phyloP scores from a whole-genome alignment of 2,113 vertebrate species.

The Calidris pugnax region DNA sequence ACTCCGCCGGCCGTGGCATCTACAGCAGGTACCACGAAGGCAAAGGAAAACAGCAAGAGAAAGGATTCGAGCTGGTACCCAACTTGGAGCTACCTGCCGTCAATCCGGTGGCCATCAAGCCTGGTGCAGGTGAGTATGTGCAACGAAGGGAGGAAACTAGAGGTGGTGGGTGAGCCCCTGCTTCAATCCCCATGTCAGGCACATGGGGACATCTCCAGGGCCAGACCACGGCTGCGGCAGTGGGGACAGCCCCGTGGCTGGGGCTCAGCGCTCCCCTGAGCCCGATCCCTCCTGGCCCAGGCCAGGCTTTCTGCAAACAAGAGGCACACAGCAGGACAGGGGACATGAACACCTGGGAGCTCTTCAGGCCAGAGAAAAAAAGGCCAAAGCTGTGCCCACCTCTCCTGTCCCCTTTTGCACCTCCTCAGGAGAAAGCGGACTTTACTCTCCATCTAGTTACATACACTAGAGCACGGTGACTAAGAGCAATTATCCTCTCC shows the following conservation, averaged over 20 bases:
- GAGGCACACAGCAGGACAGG: rapidly evolving
- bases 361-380: neutral
- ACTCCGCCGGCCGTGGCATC: constrained; percentile 97
- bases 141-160: neutral
- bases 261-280: neutral
- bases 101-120: constrained; percentile 94
- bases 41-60: constrained; percentile 94
- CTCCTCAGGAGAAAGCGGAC: neutral
- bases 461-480: neutral
- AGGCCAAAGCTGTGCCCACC: neutral
- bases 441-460: neutral
- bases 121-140: constrained; percentile 91
- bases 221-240: rapidly evolving
- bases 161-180: rapidly evolving
- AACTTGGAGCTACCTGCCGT: constrained; percentile 92
- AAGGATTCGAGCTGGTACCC: constrained; percentile 93
- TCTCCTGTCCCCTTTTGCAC: neutral
- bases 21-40: constrained; percentile 99
- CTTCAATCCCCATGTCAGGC: neutral
- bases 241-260: rapidly evolving
- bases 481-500: neutral
- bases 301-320: neutral
- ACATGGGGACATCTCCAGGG: rapidly evolving
- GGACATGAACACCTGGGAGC: neutral
- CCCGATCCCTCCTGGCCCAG: neutral